Evolutionary conservation across 2,888 invertebrate species (phyloP), one percentile per base, ranked within the genome.

Genomic region (Papilio demoleus): DNA sequence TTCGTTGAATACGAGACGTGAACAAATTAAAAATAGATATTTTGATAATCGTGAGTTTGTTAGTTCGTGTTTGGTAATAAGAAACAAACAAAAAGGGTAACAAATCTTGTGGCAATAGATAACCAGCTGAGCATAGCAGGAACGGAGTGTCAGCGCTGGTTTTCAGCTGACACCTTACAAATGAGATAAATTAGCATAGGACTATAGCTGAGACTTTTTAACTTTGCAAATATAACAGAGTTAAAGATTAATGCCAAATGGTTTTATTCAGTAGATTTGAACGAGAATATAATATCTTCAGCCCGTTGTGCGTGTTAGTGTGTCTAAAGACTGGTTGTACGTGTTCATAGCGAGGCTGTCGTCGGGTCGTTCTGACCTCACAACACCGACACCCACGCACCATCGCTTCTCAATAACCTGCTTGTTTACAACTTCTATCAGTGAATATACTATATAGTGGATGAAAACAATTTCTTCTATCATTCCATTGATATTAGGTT

Each of bases 331-430:
- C 14, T 19, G 8, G 50, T 40, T 22, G 67, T 50, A 69, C 61
- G 69, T 60, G 47, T 65, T 61, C 34, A 73, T 70, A 56, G 71
- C 67, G 61, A 72, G 31, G 78, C 78, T 77, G 78, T 80, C 76
- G 76, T 70, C 70, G 70, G 66, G 72, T 77, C 74, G 70, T 76
- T 77, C 76, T 22, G 67, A 22, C 27, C 6, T 27, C 45, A 74
- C 71, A 80, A 79, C 75, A 53, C 2, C 6, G 50, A 81, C 81
- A 73, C 74, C 67, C 75, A 77, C 80, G 80, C 79, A 68, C 67
- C 78, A 70, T 73, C 68, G 72, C 67, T 67, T 74, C 68, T 59
- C 67, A 12, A 3, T 9, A 72, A 70, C 70, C 64, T 24, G 62
- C 59, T 50, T 36, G 24, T 38, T 40, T 50, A 38, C 31, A 8